A percentile compares a stretch with the other conserved stretches of the same genome.
phyloP scores from a whole-genome alignment of 2,113 vertebrate genomes.

The Gambusia holbrooki region DNA sequence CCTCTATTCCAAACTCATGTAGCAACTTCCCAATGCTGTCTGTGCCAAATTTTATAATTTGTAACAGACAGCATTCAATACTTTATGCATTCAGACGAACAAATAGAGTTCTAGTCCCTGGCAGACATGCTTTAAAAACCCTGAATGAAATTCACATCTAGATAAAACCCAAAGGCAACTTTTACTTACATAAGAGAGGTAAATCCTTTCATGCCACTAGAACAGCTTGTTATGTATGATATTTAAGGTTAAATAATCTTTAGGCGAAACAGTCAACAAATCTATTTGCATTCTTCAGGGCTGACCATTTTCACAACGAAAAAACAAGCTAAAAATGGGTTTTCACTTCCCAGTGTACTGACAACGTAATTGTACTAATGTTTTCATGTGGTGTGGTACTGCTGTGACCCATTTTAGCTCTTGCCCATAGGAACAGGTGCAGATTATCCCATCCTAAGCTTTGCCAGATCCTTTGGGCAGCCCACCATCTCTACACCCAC shows the following conservation, averaged over 20 bases:
- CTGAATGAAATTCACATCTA: not conserved
- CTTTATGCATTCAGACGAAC: not conserved
- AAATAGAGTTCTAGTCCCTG: not conserved
- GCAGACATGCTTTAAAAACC: not conserved
- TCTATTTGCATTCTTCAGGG: not conserved
- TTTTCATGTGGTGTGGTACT: slow-evolving; percentile 40
- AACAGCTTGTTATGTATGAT: not conserved
- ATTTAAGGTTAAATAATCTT: not conserved
- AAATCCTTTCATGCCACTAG: not conserved
- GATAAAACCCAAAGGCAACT: not conserved
- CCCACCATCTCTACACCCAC: slow-evolving; percentile 70
- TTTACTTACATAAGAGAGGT: not conserved
- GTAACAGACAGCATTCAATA: not conserved
- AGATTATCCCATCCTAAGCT: slow-evolving; percentile 74
- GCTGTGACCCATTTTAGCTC: slow-evolving; percentile 67
- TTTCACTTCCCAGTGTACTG: not conserved
- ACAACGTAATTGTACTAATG: slow-evolving; percentile 39
- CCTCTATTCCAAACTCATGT: too few relatives aligned
- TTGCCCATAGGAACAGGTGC: slow-evolving; percentile 76
- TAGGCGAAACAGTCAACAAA: too few relatives aligned
- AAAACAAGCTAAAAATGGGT: not conserved
- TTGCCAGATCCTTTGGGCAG: slow-evolving; percentile 72
- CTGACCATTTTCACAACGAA: not conserved
- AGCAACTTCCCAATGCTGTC: too few relatives aligned
- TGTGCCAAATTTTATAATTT: too few relatives aligned